Percentiles rank a stretch among this genome's conserved stretches.
phyloP scores from a whole-genome alignment of 2,797 vertebrate species.

The Mus caroli region DNA sequence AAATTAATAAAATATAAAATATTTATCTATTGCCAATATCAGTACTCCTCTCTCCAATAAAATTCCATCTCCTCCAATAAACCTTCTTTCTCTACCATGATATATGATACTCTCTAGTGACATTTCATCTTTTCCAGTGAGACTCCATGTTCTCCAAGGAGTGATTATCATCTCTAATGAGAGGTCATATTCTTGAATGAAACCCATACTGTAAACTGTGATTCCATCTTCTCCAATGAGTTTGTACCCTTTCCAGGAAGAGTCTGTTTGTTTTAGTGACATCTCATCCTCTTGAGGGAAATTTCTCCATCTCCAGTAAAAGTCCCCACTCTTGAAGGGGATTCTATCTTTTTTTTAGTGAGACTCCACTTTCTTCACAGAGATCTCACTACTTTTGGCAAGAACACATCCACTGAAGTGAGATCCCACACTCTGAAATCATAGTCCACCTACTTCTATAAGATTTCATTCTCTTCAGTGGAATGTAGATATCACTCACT shows the following conservation, averaged over 20 bases:
- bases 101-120: background rate
- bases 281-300: background rate
- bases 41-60: background rate
- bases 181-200: background rate
- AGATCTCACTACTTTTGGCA: background rate
- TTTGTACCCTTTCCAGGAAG: background rate
- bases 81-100: background rate
- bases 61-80: background rate
- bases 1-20: background rate
- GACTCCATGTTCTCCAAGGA: background rate
- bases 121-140: background rate
- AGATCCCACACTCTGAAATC: background rate
- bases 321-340: background rate
- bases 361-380: background rate
- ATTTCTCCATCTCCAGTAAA: background rate
- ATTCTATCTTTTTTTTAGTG: background rate
- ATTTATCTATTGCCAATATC: background rate
- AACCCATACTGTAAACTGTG: background rate
- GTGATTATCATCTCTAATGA: background rate
- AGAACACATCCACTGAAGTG: too few relatives aligned
- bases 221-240: background rate
- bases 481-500: background rate
- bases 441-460: background rate
- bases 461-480: background rate
- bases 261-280: background rate